Evolutionary conservation across 2,113 vertebrate species (phyloP).

Genomic region (Phrynocephalus versicolor): DNA sequence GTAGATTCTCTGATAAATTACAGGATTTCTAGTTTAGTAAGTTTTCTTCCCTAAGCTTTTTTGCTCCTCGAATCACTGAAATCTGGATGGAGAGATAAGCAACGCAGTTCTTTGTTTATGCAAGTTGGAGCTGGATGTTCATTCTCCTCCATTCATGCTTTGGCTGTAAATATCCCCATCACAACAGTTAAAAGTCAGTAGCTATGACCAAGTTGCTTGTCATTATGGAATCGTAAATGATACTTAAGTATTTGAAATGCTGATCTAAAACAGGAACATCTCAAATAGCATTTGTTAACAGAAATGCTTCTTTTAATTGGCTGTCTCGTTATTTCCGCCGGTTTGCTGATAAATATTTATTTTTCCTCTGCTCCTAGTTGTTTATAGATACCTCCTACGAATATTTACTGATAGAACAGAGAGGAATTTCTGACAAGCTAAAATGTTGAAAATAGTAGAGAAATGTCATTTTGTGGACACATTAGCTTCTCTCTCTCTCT

Average conservation of each 20-base stretch:
- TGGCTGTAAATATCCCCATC: fast-evolving
- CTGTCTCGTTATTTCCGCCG: conserved; percentile 51
- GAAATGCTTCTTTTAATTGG: conserved; percentile 49
- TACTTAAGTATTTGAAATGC: conserved; percentile 48
- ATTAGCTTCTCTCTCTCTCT: not conserved
- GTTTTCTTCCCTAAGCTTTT: not conserved
- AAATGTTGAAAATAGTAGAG: not conserved
- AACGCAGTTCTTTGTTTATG: not conserved
- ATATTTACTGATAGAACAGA: conserved; percentile 63
- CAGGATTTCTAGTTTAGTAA: not conserved
- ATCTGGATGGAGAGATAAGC: not conserved
- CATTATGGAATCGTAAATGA: conserved; percentile 43
- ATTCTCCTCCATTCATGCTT: not conserved
- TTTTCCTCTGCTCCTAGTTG: conserved; percentile 57
- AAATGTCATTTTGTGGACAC: not conserved
- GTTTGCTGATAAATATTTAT: conserved; percentile 62
- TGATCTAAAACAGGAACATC: conserved; percentile 24
- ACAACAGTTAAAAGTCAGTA: not conserved
- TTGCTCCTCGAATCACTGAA: not conserved
- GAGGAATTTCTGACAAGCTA: not conserved
- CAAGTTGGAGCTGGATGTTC: no score
- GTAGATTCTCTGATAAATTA: not conserved
- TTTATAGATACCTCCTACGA: conserved; percentile 64
- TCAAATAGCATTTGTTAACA: conserved; percentile 52
- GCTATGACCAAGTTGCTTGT: not conserved